Conservation (phyloP, 1,140 invertebrate species). For the Apocrypta bakeri region DNA sequence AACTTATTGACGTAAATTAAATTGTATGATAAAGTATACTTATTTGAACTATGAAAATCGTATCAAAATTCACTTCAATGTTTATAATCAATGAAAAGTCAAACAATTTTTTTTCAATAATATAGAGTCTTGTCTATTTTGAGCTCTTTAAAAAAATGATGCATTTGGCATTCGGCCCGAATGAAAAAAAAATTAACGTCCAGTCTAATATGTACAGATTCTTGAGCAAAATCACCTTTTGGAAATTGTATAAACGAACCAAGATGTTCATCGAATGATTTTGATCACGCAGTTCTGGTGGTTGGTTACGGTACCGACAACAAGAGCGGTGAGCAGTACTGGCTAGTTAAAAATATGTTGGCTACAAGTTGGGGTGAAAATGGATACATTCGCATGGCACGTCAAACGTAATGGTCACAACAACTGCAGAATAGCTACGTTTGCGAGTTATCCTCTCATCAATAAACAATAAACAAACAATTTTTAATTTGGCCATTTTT, state of each 20-base stretch:
- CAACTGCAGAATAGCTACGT: slow-evolving; percentile 91
- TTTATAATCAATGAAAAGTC: too few species aligned
- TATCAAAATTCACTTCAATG: too few species aligned
- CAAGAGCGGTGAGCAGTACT: slow-evolving; percentile 80
- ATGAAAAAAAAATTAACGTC: too few species aligned
- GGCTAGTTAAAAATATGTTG: slow-evolving; percentile 92
- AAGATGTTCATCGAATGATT: slow-evolving; percentile 79
- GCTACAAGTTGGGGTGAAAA: slow-evolving; percentile 86
- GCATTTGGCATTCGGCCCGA: too few species aligned
- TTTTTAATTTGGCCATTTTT: background rate
- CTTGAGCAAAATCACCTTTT: too few species aligned
- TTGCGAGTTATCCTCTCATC: slow-evolving; percentile 88
- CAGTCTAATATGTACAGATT: too few species aligned
- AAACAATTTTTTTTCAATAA: too few species aligned
- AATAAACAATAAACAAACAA: background rate
- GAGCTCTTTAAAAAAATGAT: too few species aligned
- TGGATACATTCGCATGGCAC: slow-evolving; percentile 92
- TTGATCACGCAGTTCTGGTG: slow-evolving; percentile 92
- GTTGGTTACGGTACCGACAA: slow-evolving; percentile 86
- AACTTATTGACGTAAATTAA: too few species aligned
- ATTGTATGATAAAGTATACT: too few species aligned
- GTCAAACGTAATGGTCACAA: slow-evolving; percentile 91
- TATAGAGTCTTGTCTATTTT: too few species aligned
- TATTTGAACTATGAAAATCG: too few species aligned
- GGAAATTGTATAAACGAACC: slow-evolving; percentile 69